phyloP scores from a whole-genome alignment of 2,888 invertebrate species.

The Rhorus exstirpatorius region DNA sequence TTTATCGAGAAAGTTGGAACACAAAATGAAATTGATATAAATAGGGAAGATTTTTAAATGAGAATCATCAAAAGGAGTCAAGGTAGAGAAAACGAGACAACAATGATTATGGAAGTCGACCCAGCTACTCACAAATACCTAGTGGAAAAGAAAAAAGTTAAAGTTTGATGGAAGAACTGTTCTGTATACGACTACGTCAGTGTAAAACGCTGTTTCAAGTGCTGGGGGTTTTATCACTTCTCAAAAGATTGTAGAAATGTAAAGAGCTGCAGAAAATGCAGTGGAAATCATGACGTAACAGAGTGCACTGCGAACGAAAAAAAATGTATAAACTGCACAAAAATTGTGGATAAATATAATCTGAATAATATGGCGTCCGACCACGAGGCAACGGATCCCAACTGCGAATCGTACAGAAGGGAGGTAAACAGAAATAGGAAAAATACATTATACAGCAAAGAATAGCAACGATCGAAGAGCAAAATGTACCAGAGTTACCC shows the following conservation, averaged over 20 bases:
- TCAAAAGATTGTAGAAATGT: constrained; percentile 57
- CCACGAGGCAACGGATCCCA: constrained; percentile 44
- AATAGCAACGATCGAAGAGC: constrained; percentile 18
- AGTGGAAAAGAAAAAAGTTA: constrained; percentile 39
- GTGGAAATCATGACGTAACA: constrained; percentile 36
- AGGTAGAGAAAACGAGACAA: neutral
- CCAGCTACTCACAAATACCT: constrained; percentile 14
- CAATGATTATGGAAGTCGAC: constrained; percentile 46
- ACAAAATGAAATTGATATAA: constrained; percentile 12
- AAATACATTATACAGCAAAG: too few species aligned
- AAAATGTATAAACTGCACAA: constrained; percentile 57
- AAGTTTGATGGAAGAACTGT: too few species aligned
- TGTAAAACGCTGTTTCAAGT: constrained; percentile 55
- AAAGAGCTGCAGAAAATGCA: constrained; percentile 51
- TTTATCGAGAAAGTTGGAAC: neutral
- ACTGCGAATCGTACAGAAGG: too few species aligned
- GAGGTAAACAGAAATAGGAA: too few species aligned
- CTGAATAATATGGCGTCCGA: constrained; percentile 2
- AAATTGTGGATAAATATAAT: constrained; percentile 9
- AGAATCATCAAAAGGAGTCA: neutral
- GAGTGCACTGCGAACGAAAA: constrained; percentile 40
- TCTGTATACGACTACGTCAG: too few species aligned
- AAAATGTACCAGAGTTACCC: neutral
- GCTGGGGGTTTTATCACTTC: constrained; percentile 61
- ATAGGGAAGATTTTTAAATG: neutral